phyloP scores from a whole-genome alignment of 1,140 invertebrate species.

The Linepithema humile region DNA sequence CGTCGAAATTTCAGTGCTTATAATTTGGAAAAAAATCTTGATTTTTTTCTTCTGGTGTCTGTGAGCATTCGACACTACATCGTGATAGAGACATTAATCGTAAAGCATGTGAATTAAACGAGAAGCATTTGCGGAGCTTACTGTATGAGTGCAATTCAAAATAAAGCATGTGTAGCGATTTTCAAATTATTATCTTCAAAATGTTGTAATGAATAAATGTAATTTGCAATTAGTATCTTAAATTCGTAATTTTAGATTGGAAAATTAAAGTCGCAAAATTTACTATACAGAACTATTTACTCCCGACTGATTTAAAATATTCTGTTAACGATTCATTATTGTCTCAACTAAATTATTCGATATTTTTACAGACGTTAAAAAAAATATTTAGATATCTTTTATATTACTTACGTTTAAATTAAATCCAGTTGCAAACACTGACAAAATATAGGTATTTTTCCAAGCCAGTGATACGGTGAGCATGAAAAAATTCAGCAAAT shows the following conservation, averaged over 20 bases:
- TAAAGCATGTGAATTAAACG: background rate
- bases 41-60: background rate
- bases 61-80: background rate
- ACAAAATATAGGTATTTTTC: background rate
- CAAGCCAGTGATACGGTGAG: too few species aligned
- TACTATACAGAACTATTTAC: background rate
- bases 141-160: background rate
- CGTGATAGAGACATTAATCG: background rate
- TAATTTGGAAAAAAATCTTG: background rate
- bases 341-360: background rate
- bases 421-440: background rate
- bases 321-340: background rate
- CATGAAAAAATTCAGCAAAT: background rate
- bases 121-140: background rate
- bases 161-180: background rate
- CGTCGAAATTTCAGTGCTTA: background rate
- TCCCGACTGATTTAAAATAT: background rate
- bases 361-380: background rate
- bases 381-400: background rate
- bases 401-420: background rate
- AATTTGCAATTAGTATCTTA: background rate
- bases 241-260: background rate
- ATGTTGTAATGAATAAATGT: background rate
- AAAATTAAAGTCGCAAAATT: background rate
- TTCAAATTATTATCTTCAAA: background rate